phyloP scores from a whole-genome alignment of 2,888 invertebrate species.

The Erebia epiphron region DNA sequence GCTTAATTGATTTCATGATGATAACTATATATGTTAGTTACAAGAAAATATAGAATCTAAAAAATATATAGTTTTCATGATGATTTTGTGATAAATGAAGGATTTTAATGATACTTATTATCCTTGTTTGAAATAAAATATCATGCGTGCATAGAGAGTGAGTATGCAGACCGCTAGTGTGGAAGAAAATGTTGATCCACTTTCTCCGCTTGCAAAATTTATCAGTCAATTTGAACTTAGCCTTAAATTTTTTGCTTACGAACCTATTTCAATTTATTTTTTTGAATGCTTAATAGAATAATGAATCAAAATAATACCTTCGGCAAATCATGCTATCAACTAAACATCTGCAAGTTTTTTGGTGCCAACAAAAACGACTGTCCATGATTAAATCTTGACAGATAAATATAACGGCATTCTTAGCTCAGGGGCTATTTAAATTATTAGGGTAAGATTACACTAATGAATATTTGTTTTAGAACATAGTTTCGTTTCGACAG shows the following conservation, averaged over 20 bases:
- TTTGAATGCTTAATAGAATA: slow-evolving; percentile 11
- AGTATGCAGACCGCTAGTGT: no score
- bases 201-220: background rate
- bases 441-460: background rate
- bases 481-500: background rate
- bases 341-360: background rate
- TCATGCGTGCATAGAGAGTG: no score
- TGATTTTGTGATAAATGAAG: no score
- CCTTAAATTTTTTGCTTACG: background rate
- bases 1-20: no score
- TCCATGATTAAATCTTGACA: slow-evolving; percentile 7
- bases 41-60: no score
- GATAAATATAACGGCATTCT: slow-evolving; percentile 17
- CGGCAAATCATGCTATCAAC: background rate
- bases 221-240: background rate
- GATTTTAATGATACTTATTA: no score
- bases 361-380: slow-evolving; percentile 1
- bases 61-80: no score
- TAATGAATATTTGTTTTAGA: background rate
- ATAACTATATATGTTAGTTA: no score
- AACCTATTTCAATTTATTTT: slow-evolving; percentile 5
- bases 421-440: slow-evolving; percentile 3
- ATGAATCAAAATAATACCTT: slow-evolving; percentile 3
- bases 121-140: no score
- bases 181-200: background rate